Evolutionary conservation across 2,797 vertebrate species (phyloP).

Genomic region (Scolopax rusticola): DNA sequence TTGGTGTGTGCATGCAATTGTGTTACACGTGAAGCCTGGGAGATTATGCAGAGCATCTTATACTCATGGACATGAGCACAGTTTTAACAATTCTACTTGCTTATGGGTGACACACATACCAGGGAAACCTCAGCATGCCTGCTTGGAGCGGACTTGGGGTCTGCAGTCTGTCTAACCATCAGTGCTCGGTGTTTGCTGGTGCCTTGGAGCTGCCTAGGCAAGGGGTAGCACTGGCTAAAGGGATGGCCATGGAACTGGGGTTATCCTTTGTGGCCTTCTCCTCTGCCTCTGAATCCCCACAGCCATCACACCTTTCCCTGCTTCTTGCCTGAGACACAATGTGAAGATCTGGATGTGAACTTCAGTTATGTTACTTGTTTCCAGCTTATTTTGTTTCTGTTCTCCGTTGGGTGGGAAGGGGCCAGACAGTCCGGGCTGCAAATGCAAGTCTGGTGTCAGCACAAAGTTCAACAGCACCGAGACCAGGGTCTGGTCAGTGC

Average conservation of each 20-base stretch:
- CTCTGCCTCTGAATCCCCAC: background rate
- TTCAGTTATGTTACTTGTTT: background rate
- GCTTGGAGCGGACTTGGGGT: rapidly evolving
- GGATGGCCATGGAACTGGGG: background rate
- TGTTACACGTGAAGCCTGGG: rapidly evolving
- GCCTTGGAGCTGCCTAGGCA: background rate
- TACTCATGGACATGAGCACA: background rate
- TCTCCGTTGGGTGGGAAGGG: background rate
- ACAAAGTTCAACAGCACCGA: background rate
- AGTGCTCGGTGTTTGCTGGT: background rate
- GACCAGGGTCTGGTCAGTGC: background rate
- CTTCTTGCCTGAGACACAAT: background rate
- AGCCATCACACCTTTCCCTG: background rate
- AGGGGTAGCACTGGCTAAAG: background rate
- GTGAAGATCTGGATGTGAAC: background rate
- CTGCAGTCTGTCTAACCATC: background rate
- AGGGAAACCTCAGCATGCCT: background rate
- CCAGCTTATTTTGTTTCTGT: background rate
- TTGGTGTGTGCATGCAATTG: background rate
- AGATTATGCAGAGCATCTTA: background rate
- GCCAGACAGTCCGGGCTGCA: background rate
- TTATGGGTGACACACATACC: background rate
- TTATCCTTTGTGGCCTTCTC: background rate
- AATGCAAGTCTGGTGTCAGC: background rate
- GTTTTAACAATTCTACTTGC: background rate